Percentiles rank a stretch among this genome's conserved stretches.
Evolutionary conservation across 2,113 vertebrate species (phyloP).

Genomic region (Melanostigma gelatinosum): DNA sequence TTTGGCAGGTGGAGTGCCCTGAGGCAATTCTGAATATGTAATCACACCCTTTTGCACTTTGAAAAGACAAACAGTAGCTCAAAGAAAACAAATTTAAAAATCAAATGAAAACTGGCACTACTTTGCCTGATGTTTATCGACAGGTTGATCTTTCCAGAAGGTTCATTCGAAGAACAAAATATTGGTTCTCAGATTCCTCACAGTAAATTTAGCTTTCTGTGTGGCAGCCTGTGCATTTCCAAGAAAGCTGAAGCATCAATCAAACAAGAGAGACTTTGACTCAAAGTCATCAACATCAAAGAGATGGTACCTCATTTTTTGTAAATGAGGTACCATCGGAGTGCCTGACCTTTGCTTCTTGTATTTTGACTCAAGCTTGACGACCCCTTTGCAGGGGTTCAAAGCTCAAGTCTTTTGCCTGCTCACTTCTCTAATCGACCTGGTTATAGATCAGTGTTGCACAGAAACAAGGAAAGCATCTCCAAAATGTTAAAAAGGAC

Average conservation of each 20-base stretch:
- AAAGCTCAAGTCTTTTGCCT: slow-evolving; percentile 12
- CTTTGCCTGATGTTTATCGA: slow-evolving; percentile 17
- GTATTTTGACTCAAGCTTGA: slow-evolving; percentile 14
- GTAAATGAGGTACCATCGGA: too few species aligned
- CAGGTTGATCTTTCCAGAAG: slow-evolving; percentile 31
- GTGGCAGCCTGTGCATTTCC: slow-evolving; percentile 15
- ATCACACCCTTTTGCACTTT: slow-evolving; percentile 3
- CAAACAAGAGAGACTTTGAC: slow-evolving; percentile 11
- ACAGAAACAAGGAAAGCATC: not conserved
- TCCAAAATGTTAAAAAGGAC: not conserved
- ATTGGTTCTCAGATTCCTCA: slow-evolving; percentile 18
- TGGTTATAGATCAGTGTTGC: not conserved
- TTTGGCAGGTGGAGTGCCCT: slow-evolving; percentile 9
- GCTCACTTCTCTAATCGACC: slow-evolving; percentile 1
- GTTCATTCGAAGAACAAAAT: slow-evolving; percentile 9
- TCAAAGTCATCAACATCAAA: slow-evolving; percentile 22
- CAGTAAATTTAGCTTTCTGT: slow-evolving; percentile 13
- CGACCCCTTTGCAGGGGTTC: slow-evolving; percentile 21
- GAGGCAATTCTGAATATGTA: slow-evolving; percentile 6
- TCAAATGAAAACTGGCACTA: slow-evolving; percentile 6
- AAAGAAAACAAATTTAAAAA: slow-evolving; percentile 21
- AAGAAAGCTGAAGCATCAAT: slow-evolving; percentile 3
- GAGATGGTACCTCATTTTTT: not conserved
- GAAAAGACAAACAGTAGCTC: slow-evolving; percentile 2
- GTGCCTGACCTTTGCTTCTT: not conserved